A percentile compares a stretch with the other conserved stretches of the same genome.
Conservation (phyloP, 2,888 invertebrate genomes). For the Lepidocyrtoides sp. region DNA sequence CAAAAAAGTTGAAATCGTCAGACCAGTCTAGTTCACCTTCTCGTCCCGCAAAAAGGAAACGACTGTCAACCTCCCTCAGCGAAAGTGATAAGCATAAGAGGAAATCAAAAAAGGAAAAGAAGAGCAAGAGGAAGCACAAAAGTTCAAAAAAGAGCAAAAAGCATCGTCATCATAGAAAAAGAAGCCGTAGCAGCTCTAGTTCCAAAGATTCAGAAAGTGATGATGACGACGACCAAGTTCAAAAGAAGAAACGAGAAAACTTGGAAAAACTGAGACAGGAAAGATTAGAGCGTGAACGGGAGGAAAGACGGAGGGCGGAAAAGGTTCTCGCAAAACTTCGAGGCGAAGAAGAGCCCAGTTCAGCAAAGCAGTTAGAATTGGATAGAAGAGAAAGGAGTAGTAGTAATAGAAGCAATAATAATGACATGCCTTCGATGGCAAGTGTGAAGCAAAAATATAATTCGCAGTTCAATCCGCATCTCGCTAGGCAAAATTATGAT, state of each 20-base stretch:
- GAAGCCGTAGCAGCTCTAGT: not conserved
- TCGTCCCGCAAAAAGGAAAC: not conserved
- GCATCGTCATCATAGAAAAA: conserved; percentile 86
- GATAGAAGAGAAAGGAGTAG: conserved; percentile 3
- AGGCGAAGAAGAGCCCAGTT: conserved; percentile 87
- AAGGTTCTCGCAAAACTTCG: conserved; percentile 91
- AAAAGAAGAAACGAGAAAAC: conserved; percentile 86
- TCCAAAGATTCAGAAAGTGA: conserved; percentile 55
- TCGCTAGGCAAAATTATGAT: conserved; percentile 92
- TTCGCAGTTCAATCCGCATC: conserved; percentile 98
- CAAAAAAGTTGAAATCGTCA: not conserved
- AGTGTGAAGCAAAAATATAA: conserved; percentile 93
- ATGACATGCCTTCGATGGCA: not conserved
- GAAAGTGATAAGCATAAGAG: not conserved
- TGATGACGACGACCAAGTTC: conserved; percentile 46
- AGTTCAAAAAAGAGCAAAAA: conserved; percentile 85
- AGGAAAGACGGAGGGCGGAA: conserved; percentile 92
- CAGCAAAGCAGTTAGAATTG: conserved; percentile 6
- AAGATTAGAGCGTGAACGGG: conserved; percentile 93
- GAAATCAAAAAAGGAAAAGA: conserved; percentile 85
- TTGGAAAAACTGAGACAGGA: conserved; percentile 92
- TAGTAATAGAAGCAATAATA: not conserved
- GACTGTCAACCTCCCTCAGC: not conserved
- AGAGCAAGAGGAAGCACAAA: conserved; percentile 86
- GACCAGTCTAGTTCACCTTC: not conserved